These are phyloP conservation scores for Charanyca ferruginea DNA, from an alignment of 2,888 invertebrate species.

Conservation along the genomic window DNA sequence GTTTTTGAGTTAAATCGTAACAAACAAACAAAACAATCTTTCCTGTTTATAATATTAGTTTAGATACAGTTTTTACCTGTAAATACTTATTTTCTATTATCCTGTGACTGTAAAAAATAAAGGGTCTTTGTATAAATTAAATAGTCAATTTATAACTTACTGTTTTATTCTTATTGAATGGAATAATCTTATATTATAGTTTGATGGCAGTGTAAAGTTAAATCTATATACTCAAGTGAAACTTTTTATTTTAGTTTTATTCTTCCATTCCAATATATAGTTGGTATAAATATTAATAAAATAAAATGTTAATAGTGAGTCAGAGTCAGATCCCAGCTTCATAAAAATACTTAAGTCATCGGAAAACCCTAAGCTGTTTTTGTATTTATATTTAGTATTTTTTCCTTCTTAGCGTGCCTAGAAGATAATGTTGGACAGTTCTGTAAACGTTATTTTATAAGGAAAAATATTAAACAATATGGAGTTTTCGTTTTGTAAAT, in stretches of 20 bases:
- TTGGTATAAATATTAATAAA: too few relatives aligned
- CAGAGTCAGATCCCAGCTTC: constrained; percentile 17
- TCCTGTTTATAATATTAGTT: too few relatives aligned
- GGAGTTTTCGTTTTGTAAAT: too few relatives aligned
- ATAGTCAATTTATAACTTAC: too few relatives aligned
- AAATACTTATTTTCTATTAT: neutral
- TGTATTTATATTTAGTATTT: neutral
- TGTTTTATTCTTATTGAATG: neutral
- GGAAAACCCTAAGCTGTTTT: constrained; percentile 1
- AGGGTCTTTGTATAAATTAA: constrained; percentile 7
- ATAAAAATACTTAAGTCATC: neutral
- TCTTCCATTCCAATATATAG: too few relatives aligned
- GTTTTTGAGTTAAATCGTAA: too few relatives aligned
- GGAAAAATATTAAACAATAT: too few relatives aligned
- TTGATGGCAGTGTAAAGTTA: neutral
- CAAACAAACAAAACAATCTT: too few relatives aligned
- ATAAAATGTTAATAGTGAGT: neutral
- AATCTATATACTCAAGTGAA: neutral
- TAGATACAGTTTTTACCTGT: too few relatives aligned
- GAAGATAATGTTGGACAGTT: too few relatives aligned
- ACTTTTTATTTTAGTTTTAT: too few relatives aligned
- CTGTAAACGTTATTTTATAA: too few relatives aligned
- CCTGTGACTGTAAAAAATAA: neutral
- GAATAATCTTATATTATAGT: neutral
- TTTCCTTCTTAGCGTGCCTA: neutral